Percentiles rank a stretch among this genome's conserved stretches.
phyloP scores from a whole-genome alignment of 2,888 invertebrate genomes.

The Eilema sororculum region DNA sequence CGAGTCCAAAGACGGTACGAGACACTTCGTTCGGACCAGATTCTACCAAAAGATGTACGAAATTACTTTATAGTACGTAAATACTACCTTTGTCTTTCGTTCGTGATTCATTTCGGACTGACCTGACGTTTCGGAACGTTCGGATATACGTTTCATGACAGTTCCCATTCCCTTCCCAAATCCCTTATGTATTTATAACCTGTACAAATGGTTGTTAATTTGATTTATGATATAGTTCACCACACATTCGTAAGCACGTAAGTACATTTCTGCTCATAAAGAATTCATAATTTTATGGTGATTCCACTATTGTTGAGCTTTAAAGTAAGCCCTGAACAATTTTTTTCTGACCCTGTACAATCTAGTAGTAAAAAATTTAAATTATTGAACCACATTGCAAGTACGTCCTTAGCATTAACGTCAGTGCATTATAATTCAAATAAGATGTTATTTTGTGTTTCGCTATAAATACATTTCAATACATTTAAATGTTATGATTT shows the following conservation, averaged over 20 bases:
- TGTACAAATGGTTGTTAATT: neutral
- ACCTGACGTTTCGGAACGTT: neutral
- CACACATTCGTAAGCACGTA: neutral
- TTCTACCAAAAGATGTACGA: neutral
- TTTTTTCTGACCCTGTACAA: too few species aligned
- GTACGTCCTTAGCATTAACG: too few species aligned
- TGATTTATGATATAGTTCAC: neutral
- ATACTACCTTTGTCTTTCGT: neutral
- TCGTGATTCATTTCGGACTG: neutral
- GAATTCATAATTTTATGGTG: neutral
- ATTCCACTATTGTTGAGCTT: neutral
- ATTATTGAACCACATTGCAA: too few species aligned
- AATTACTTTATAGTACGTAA: neutral
- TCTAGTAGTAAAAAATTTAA: neutral
- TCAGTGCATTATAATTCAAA: too few species aligned
- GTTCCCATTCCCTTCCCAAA: neutral
- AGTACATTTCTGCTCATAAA: neutral
- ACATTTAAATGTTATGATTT: neutral
- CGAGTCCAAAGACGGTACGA: neutral
- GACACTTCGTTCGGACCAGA: neutral
- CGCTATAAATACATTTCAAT: too few species aligned
- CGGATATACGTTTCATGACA: neutral
- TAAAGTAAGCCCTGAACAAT: neutral
- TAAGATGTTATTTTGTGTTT: too few species aligned
- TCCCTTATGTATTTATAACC: neutral